Conservation (phyloP, 1,140 invertebrate species). For the Carposina sasakii region DNA sequence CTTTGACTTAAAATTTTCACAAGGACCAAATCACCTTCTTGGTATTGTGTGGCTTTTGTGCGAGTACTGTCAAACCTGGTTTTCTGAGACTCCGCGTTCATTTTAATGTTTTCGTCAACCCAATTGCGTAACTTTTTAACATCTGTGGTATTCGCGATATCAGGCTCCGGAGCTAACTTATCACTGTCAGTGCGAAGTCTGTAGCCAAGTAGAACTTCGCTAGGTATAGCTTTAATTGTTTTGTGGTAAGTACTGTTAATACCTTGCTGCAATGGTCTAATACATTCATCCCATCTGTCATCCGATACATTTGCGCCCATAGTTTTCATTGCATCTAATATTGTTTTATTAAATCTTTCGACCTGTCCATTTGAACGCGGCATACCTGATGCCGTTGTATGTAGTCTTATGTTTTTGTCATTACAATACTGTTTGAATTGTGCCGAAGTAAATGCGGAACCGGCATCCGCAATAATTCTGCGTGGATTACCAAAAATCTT, state of each 20-base stretch:
- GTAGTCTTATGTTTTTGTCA: background rate
- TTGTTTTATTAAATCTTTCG: constrained; percentile 1
- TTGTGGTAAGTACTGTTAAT: background rate
- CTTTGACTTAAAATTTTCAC: background rate
- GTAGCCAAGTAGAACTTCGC: background rate
- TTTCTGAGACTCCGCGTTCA: background rate
- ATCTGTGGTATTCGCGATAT: background rate
- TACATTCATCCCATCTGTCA: background rate
- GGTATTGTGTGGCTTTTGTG: background rate
- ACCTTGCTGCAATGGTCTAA: too few species aligned
- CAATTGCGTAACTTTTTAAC: background rate
- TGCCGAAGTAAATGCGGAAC: background rate
- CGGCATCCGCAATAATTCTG: background rate
- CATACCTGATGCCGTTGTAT: background rate
- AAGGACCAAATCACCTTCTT: background rate
- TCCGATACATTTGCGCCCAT: background rate
- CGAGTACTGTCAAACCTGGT: background rate
- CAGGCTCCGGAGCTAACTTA: background rate
- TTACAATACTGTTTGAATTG: background rate
- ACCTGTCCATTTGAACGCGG: background rate
- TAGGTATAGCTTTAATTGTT: background rate
- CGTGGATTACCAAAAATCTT: background rate
- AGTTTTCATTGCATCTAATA: background rate
- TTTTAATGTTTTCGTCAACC: background rate
- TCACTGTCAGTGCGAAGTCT: constrained; percentile 1